These are phyloP conservation scores for Melanostigma gelatinosum DNA, from an alignment of 2,113 vertebrate genomes.

Conservation along the genomic window DNA sequence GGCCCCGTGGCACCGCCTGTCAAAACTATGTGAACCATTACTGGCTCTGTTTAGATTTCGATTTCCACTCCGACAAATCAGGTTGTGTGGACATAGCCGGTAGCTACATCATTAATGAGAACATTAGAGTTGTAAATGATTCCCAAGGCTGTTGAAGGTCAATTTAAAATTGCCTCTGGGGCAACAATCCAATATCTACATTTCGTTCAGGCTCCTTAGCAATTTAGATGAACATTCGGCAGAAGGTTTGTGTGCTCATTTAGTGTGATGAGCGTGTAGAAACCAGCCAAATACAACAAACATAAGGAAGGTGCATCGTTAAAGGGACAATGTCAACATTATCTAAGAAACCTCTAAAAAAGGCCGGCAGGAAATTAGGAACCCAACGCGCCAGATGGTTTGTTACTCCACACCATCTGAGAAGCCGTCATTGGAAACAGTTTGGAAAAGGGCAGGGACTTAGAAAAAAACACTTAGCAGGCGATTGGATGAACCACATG, in stretches of 20 bases:
- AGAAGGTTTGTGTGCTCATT: background rate
- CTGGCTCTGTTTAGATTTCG: constrained; percentile 17
- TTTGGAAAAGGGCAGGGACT: background rate
- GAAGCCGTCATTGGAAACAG: background rate
- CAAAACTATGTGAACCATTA: constrained; percentile 1
- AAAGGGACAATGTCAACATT: background rate
- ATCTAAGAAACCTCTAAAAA: background rate
- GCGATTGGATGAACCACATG: background rate
- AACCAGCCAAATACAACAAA: background rate
- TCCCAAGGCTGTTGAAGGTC: constrained; percentile 14
- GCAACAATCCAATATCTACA: background rate
- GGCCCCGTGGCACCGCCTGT: constrained; percentile 5
- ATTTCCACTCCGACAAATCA: constrained; percentile 11
- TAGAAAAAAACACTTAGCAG: background rate
- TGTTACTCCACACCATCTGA: background rate
- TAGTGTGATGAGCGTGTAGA: background rate
- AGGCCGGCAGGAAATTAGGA: background rate
- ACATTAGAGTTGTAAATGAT: constrained; percentile 17
- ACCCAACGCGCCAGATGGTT: background rate
- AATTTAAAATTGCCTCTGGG: constrained; percentile 5
- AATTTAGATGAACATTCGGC: background rate
- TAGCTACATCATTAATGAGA: constrained; percentile 9
- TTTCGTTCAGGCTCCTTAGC: background rate
- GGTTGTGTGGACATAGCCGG: background rate
- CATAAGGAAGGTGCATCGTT: background rate